Evolutionary conservation across 2,113 vertebrate species (phyloP), one percentile per base, ranked within the genome.

Genomic region (Leptodactylus fuscus): DNA sequence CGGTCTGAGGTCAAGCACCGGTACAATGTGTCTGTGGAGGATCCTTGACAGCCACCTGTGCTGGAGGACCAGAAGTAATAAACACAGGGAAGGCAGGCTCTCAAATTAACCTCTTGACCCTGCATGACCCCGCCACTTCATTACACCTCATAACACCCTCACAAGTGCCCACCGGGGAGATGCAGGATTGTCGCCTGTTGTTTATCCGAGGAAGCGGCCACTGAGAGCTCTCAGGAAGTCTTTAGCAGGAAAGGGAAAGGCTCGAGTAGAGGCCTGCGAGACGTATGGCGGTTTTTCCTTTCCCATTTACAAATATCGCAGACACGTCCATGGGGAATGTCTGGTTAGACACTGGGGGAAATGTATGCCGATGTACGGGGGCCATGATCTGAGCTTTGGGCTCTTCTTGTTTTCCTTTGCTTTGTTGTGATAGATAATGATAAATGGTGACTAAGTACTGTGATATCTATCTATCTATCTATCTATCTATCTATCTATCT

Each of bases 211-310:
- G 94, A 94, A 94, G 87, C 92, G 87, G 87, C 90, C 90, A 90
- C 90, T 93, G 90, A 91, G 88, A 88, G 83, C 48, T 89, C 88
- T 80, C 84, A 93, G 94, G 93, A 94, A 94, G 82, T 90, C 62
- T 89, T 91, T 89, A 87, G 91, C 92, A 91, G 93, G 93, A 93
- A 95, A 93, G 91, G 93, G 93, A 93, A 90, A 87, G 88, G 89
- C 82, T 90, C 91, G 90, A 88, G 88, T 92, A 91, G 88, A 92
- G 91, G 90, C 89, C 86, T 88, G 89, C 90, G 82, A 91, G 88
- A n/a, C n/a, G n/a, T n/a, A n/a, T n/a, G n/a, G n/a, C 10, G 27
- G 90, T 88, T 90, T 94, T 93, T 92, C 92, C 91, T 94, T 89
- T 92, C 89, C 92, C 88, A 83, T 87, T 71, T 90, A 88, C 77